Evolutionary conservation across 2,888 invertebrate species (phyloP), one percentile per base, ranked within the genome.

Genomic region (Leucophora obtusa): DNA sequence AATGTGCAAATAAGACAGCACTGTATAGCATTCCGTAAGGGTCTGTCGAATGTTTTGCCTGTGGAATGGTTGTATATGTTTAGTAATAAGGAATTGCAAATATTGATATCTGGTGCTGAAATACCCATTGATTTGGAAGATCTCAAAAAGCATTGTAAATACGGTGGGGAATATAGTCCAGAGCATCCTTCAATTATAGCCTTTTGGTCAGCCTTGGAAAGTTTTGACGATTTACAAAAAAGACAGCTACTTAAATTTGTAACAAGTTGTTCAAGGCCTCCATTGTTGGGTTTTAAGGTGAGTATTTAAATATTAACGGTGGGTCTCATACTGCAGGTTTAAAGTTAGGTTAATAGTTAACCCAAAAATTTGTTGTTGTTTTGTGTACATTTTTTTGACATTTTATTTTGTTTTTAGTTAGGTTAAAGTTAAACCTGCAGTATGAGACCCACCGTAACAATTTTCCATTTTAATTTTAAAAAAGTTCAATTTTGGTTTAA

Each of bases 251-350:
- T 99, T 9, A 98, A 98, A 91, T 99, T 99, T 91, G 98, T 99
- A 53, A 99, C 99, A 2, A 98, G 98, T 88, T 99, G 99, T 88
- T 99, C 99, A 0, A 91, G 98, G 77, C 98, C 99, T 4, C 99
- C 99, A 0, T 92, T 99, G 28, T 91, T 99, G 51, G 99, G 99
- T 2, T 99, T 99, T 88, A 98, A 97, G 93, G 98, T 97, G 89
- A 86, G 85, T 50, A 35, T 28, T 28, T 28, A n/a, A n/a, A n/a
- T n/a, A n/a, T n/a, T n/a, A n/a, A n/a, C n/a, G n/a, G n/a, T n/a
- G n/a, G n/a, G n/a, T n/a, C n/a, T n/a, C n/a, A n/a, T n/a, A n/a
- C n/a, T n/a, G n/a, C n/a, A n/a, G n/a, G n/a, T n/a, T n/a, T n/a
- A n/a, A n/a, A n/a, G n/a, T n/a, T n/a, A n/a, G n/a, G n/a, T n/a